phyloP scores from a whole-genome alignment of 2,888 invertebrate genomes.

The Cerastis leucographa region DNA sequence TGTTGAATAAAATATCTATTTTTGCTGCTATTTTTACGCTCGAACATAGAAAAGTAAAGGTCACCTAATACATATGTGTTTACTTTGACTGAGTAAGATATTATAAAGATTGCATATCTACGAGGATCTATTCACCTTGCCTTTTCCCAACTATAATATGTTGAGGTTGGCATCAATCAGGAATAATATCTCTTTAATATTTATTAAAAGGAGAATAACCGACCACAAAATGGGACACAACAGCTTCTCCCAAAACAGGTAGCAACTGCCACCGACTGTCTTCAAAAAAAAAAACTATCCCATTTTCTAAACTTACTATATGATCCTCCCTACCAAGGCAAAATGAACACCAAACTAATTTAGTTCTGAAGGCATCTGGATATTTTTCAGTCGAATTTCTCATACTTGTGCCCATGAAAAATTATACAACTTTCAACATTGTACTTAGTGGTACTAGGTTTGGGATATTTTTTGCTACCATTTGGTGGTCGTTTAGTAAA shows the following conservation, averaged over 20 bases:
- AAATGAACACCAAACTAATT: no score
- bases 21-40: slow-evolving; percentile 26
- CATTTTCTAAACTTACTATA: background rate
- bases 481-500: slow-evolving; percentile 33
- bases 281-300: slow-evolving; percentile 10
- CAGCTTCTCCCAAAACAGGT: slow-evolving; percentile 15
- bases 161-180: no score
- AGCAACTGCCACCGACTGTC: slow-evolving; percentile 13
- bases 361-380: slow-evolving; percentile 20
- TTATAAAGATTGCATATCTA: background rate
- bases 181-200: no score
- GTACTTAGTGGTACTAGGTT: slow-evolving; percentile 28
- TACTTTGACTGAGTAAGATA: background rate
- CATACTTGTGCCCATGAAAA: slow-evolving; percentile 10
- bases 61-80: background rate
- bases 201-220: background rate
- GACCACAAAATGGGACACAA: slow-evolving; percentile 4
- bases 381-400: slow-evolving; percentile 14
- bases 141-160: no score
- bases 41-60: background rate
- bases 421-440: slow-evolving; percentile 42
- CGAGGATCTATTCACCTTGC: background rate
- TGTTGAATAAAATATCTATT: slow-evolving; percentile 30
- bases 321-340: background rate
- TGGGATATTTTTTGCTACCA: slow-evolving; percentile 51